Base-by-base conservation (phyloP, 1,140 invertebrate genomes). In the Calosoma granatense region DNA sequence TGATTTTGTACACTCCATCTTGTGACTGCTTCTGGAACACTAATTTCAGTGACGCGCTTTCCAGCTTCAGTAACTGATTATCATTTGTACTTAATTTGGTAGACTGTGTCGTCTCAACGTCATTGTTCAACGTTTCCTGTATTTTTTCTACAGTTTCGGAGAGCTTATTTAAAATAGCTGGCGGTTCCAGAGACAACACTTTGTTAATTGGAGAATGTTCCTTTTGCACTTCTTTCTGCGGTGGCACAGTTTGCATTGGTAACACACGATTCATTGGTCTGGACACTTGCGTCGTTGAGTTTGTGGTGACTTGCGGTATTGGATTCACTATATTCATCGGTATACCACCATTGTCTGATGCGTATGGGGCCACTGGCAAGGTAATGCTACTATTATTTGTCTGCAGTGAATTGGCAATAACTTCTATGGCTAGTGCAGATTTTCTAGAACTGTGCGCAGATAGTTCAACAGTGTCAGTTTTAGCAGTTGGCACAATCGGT, bases 201-300 rank as follows among this genome's bases (percentile, higher is more conserved):
- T 53, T 54, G 14, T 19, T 43, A 19, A 15, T 54, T 4, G 36
- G 19, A 9, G 55, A 3, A n/a, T 6, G 62, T 22, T 30, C 56
- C 36, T 57, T 67, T 63, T 1, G 59, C 36, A 56, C 62, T 66
- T 56, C 64, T 53, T 67, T 71, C 22, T 61, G 56, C 26, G 51
- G 63, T 59, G 64, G 0, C 2, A 69, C 64, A 11, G 78, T 77
- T 61, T 85, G 85, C 76, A 88, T 84, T 0, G 86, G 86, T 22
- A 87, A 62, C 12, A 88, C 86, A 55, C 85, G 76, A 66, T 85
- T 88, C 75, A 86, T 87, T 15, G 86, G 86, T 56, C 84, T 71
- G 64, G 74, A 67, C 21, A 61, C 72, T 70, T 1, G 64, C 57
- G 57, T 54, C 63, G 64, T 52, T 68, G 60, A 57, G 55, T 36